A percentile compares a stretch with the other conserved stretches of the same genome.
phyloP scores from a whole-genome alignment of 2,888 invertebrate species.

The Physocephala rufipes region DNA sequence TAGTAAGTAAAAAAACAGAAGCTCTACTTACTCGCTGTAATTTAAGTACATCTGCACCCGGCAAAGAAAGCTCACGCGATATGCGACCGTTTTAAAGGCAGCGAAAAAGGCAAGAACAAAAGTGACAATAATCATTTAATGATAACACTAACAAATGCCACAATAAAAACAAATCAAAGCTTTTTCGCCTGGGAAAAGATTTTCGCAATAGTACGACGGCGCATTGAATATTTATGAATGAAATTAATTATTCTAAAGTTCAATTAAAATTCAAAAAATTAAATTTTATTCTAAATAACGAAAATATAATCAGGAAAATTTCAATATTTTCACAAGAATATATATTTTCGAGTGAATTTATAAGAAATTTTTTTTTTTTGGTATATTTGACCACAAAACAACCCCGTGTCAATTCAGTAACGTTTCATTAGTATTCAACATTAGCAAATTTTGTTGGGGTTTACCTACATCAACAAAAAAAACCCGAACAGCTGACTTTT shows the following conservation, averaged over 20 bases:
- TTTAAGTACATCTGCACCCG: slow-evolving; percentile 32
- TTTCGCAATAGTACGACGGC: slow-evolving; percentile 3
- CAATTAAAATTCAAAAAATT: too few relatives aligned
- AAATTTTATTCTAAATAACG: too few relatives aligned
- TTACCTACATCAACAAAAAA: too few relatives aligned
- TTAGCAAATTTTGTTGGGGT: too few relatives aligned
- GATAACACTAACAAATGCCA: not conserved
- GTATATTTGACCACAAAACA: too few relatives aligned
- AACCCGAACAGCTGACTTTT: too few relatives aligned
- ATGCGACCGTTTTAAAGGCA: not conserved
- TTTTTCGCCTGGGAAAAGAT: not conserved
- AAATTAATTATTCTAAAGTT: not conserved
- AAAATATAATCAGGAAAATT: too few relatives aligned
- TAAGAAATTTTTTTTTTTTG: too few relatives aligned
- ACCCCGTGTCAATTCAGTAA: too few relatives aligned
- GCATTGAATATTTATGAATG: slow-evolving; percentile 25
- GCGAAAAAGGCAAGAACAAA: not conserved
- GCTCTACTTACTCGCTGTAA: slow-evolving; percentile 14
- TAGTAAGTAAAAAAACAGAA: not conserved
- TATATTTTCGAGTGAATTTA: too few relatives aligned
- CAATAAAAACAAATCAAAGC: not conserved
- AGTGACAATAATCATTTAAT: not conserved
- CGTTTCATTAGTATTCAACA: too few relatives aligned
- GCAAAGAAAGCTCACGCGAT: slow-evolving; percentile 12
- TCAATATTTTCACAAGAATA: too few relatives aligned